phyloP scores from a whole-genome alignment of 2,797 vertebrate species.

The Vespertilio murinus region DNA sequence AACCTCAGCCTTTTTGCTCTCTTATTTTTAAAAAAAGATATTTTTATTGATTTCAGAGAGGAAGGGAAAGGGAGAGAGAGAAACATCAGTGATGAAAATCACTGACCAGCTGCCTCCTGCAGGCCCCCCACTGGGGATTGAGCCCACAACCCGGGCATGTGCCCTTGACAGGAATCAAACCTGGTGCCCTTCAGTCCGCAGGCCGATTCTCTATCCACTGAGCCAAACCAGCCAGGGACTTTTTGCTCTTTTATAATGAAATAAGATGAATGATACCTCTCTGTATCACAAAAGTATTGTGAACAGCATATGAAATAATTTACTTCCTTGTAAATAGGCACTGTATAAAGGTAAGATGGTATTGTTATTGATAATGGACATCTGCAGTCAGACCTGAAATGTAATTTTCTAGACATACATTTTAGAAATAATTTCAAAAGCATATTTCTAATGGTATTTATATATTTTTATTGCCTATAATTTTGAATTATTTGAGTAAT shows the following conservation, averaged over 20 bases:
- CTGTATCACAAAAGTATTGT: neutral
- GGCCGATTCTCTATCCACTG: too few relatives aligned
- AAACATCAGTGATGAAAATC: too few relatives aligned
- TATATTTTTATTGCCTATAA: neutral
- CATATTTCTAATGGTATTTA: slow-evolving; percentile 4
- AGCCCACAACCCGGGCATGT: too few relatives aligned
- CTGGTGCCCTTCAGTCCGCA: too few relatives aligned
- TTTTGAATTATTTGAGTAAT: slow-evolving; percentile 35
- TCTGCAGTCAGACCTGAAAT: neutral
- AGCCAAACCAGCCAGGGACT: neutral
- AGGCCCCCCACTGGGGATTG: too few relatives aligned
- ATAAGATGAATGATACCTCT: neutral
- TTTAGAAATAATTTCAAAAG: slow-evolving; percentile 32
- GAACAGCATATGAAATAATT: neutral
- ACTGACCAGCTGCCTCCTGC: too few relatives aligned
- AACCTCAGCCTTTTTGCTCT: slow-evolving; percentile 15
- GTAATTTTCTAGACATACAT: slow-evolving; percentile 11
- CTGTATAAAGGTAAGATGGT: neutral
- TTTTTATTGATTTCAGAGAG: too few relatives aligned
- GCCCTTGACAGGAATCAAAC: too few relatives aligned
- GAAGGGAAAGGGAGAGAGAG: too few relatives aligned
- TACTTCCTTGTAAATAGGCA: neutral
- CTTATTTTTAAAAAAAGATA: neutral
- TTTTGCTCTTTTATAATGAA: slow-evolving; percentile 35
- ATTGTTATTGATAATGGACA: neutral